Evolutionary conservation across 2,797 vertebrate species (phyloP), one percentile per base, ranked within the genome.

Genomic region (Buphagus erythrorhynchus): DNA sequence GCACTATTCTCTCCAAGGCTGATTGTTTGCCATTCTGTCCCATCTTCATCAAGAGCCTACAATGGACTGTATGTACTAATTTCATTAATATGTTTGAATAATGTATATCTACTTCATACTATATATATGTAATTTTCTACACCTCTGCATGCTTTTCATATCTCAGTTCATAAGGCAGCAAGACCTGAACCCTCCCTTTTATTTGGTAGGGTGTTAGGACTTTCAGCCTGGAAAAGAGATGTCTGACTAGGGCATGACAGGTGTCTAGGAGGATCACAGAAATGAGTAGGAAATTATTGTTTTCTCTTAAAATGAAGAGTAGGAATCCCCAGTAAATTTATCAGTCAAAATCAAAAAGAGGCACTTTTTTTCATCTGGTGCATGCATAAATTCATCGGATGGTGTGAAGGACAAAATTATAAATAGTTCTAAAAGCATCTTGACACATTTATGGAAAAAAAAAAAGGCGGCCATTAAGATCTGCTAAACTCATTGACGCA

Each of bases 401-500:
- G 40, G 28, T 81, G 35, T 62, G 58, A 63, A 94, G 82, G 82
- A 46, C 66, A 91, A 93, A 88, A 91, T 86, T 86, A 81, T 78
- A 86, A 94, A 89, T 77, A 90, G 54, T 84, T 90, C 46, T 90
- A 75, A 95, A 91, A 90, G 65, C 79, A 77, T 86, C 65, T 93
- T 68, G 76, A 91, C 68, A 91, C 68, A 86, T 90, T 95, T 94
- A 77, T 83, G 28, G 25, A 0, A 24, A 29, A 38, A 42, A 57
- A 43, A 48, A 63, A 55, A 78, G 63, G 59, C 51, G 19, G 5
- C 52, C 38, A 51, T 90, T 86, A 91, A 93, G 35, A 85, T 88
- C 66, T 86, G 66, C 38, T 68, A 69, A 95, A 75, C 40, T 81
- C 35, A 57, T 67, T 86, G 91, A 69, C 0, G 0, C 54, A 95